Conservation (phyloP, 2,888 invertebrate species). For the Pristionchus maxplancki region DNA sequence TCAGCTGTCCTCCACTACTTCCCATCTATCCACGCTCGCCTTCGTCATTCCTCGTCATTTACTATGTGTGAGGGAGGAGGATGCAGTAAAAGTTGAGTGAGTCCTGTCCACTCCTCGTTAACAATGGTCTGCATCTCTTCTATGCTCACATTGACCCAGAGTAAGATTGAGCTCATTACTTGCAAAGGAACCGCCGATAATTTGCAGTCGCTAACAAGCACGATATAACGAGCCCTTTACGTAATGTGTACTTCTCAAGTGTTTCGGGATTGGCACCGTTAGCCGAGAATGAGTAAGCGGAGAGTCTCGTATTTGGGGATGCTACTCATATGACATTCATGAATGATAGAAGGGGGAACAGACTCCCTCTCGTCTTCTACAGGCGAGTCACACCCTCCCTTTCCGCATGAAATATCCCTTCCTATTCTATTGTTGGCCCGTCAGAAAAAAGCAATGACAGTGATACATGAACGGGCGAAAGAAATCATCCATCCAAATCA, state of each 20-base stretch:
- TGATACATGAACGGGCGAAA: not conserved
- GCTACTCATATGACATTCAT: conserved; percentile 41
- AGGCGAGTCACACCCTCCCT: conserved; percentile 11
- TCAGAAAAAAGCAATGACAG: not conserved
- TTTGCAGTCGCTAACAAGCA: not conserved
- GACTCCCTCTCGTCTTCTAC: not conserved
- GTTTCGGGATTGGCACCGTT: conserved; percentile 15
- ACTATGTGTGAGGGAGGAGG: conserved; percentile 32
- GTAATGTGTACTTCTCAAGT: not conserved
- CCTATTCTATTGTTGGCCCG: not conserved
- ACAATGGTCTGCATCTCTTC: not conserved
- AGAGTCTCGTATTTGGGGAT: not conserved
- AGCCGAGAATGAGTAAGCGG: not conserved
- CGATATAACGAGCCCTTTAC: not conserved
- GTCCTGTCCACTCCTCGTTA: not conserved
- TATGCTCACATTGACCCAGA: no score
- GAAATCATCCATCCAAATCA: conserved; percentile 9
- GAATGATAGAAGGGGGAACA: conserved; percentile 28
- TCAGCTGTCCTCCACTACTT: not conserved
- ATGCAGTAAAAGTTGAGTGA: conserved; percentile 5
- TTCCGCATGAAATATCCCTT: conserved; percentile 26
- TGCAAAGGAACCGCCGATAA: not conserved
- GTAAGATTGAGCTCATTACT: not conserved
- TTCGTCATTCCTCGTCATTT: conserved; percentile 18
- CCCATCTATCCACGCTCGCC: not conserved